Conservation (phyloP, 2,113 vertebrate species). For the Hiodon tergisus region DNA sequence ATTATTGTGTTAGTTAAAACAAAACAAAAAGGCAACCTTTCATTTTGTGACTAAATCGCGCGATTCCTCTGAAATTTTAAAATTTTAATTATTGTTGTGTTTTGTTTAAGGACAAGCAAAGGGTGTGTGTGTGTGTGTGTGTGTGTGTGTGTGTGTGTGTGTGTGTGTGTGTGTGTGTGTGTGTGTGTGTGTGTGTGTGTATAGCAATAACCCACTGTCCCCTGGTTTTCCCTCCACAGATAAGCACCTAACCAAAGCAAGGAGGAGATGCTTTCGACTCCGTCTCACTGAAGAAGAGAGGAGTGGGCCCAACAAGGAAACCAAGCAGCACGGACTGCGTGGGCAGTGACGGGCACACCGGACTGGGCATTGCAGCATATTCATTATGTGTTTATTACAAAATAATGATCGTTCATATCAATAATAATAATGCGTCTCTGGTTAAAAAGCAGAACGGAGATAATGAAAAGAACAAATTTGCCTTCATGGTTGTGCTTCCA, state of each 20-base stretch:
- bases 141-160: no score
- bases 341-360: slow-evolving; percentile 26
- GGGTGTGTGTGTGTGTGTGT: no score
- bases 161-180: no score
- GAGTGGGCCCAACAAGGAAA: not conserved
- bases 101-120: not conserved
- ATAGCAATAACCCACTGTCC: not conserved
- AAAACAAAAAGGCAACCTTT: no score
- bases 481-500: slow-evolving; percentile 30
- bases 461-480: slow-evolving; percentile 7
- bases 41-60: not conserved
- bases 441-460: slow-evolving; percentile 2
- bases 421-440: slow-evolving; percentile 14
- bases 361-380: slow-evolving; percentile 23
- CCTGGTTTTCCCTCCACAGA: slow-evolving; percentile 34
- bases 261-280: slow-evolving; percentile 27
- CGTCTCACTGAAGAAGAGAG: slow-evolving; percentile 41
- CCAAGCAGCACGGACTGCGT: not conserved
- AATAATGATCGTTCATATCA: slow-evolving; percentile 12
- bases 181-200: no score
- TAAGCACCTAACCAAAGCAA: slow-evolving; percentile 38
- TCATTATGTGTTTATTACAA: slow-evolving; percentile 41
- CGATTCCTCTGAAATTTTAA: not conserved
- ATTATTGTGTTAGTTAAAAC: no score
- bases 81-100: not conserved